Evolutionary conservation across 2,797 vertebrate genomes (phyloP), one percentile per base, ranked within the genome.

Genomic region (Neosalanx taihuensis): DNA sequence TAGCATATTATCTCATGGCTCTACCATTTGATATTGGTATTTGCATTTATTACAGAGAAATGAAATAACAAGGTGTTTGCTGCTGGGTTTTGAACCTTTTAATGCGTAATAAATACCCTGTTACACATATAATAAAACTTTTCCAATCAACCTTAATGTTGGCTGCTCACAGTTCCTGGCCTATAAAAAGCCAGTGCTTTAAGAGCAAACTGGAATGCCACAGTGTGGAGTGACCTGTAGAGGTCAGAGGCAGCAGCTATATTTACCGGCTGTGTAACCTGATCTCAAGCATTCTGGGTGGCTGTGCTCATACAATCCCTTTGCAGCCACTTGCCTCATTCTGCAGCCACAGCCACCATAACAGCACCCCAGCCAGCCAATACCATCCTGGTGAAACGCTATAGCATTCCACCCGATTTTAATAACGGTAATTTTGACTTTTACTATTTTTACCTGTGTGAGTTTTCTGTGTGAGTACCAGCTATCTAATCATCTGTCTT

Each of bases 161-260:
- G n/a, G 46, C 53, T 79, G 74, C 76, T 67, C 41, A 69, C 59
- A 68, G 31, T 26, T 65, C 75, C 26, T 23, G 37, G 37, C 71
- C 72, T 80, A 78, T 87, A 71, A 79, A 87, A 56, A 85, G 77
- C 62, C 80, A 83, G 84, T 87, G 84, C 89, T 91, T 84, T 90
- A 87, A 90, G 87, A 89, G 85, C 76, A 68, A 80, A 85, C 79
- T 91, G 94, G 94, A 96, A 96, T 94, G 91, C 80, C 78, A 92
- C 89, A 92, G 94, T 92, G 90, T 88, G 90, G 85, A 82, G 89
- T 81, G 93, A 89, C 92, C 92, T 91, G 87, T 79, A 49, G 94
- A 95, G 95, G 95, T 96, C 95, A 96, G 91, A 95, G 91, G 95
- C 95, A 89, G 93, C 92, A 92, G 93, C 97, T 99, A 99, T 98